Percentiles rank a stretch among this genome's conserved stretches.
Conservation (phyloP, 2,888 invertebrate genomes). For the Silvanus unidentatus region DNA sequence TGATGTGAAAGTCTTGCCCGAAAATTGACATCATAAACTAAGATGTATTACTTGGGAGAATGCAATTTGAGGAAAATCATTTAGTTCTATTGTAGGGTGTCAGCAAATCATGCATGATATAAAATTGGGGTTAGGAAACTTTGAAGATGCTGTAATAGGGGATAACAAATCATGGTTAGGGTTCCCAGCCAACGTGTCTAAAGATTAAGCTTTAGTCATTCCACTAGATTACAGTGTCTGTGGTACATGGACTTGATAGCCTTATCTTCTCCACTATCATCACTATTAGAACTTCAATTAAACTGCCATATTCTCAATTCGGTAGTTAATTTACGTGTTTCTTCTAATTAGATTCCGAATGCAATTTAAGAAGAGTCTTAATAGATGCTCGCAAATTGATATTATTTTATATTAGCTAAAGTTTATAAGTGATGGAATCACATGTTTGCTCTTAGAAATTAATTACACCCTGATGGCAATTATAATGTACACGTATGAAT, state of each 20-base stretch:
- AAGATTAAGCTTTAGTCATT: slow-evolving; percentile 34
- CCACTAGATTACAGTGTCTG: slow-evolving; percentile 32
- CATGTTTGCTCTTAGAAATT: no score
- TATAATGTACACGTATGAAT: neutral
- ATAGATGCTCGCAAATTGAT: no score
- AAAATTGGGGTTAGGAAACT: slow-evolving; percentile 21
- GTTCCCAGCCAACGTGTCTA: slow-evolving; percentile 31
- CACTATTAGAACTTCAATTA: slow-evolving; percentile 4
- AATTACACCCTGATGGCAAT: neutral
- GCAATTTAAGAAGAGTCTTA: no score
- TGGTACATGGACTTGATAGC: slow-evolving; percentile 23
- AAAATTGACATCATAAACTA: no score
- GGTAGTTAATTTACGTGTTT: neutral
- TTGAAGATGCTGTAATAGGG: slow-evolving; percentile 33
- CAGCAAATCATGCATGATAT: slow-evolving; percentile 24
- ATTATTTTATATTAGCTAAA: no score
- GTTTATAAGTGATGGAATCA: no score
- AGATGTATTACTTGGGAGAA: no score
- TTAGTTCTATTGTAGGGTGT: slow-evolving; percentile 8
- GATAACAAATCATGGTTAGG: slow-evolving; percentile 36
- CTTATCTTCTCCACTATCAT: slow-evolving; percentile 12
- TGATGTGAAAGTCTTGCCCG: no score
- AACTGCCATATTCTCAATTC: slow-evolving; percentile 3
- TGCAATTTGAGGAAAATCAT: no score
- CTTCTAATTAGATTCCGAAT: slow-evolving; percentile 3